Evolutionary conservation across 1,140 invertebrate species (phyloP).

Genomic region (Arion vulgaris): DNA sequence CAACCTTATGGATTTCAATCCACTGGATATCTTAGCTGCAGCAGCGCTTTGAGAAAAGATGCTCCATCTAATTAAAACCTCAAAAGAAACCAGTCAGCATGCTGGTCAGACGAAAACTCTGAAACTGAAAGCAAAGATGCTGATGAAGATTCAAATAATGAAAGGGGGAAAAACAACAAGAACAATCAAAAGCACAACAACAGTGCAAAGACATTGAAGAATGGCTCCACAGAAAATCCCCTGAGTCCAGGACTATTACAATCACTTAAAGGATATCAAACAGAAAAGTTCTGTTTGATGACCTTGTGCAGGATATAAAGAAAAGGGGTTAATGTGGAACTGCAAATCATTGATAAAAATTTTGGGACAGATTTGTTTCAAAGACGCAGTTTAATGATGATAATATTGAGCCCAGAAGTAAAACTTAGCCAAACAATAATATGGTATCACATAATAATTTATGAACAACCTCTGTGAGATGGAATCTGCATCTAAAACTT

Average conservation of each 20-base stretch:
- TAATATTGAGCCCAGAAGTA: background rate
- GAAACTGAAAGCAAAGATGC: slow-evolving; percentile 30
- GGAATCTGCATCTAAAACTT: background rate
- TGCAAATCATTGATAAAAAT: slow-evolving; percentile 12
- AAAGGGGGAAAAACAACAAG: slow-evolving; percentile 15
- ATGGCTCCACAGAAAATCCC: slow-evolving; percentile 37
- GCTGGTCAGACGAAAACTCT: background rate
- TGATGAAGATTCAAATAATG: slow-evolving; percentile 1
- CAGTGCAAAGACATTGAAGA: slow-evolving; percentile 7
- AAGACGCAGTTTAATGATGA: background rate
- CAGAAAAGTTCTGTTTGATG: slow-evolving; percentile 26
- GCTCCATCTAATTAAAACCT: slow-evolving; percentile 8
- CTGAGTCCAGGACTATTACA: slow-evolving; percentile 29
- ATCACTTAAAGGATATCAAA: background rate
- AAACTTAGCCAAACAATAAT: background rate
- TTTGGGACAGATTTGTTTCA: background rate
- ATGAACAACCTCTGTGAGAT: background rate
- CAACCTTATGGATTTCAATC: slow-evolving; percentile 61
- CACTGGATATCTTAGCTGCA: slow-evolving; percentile 64
- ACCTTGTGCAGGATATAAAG: slow-evolving; percentile 26
- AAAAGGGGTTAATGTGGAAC: slow-evolving; percentile 8
- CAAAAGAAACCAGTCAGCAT: slow-evolving; percentile 4
- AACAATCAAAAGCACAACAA: slow-evolving; percentile 6
- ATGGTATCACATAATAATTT: background rate
- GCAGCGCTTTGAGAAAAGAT: slow-evolving; percentile 54